Base-by-base conservation (phyloP, 2,888 invertebrate species). In the Drosophila barbarae region DNA sequence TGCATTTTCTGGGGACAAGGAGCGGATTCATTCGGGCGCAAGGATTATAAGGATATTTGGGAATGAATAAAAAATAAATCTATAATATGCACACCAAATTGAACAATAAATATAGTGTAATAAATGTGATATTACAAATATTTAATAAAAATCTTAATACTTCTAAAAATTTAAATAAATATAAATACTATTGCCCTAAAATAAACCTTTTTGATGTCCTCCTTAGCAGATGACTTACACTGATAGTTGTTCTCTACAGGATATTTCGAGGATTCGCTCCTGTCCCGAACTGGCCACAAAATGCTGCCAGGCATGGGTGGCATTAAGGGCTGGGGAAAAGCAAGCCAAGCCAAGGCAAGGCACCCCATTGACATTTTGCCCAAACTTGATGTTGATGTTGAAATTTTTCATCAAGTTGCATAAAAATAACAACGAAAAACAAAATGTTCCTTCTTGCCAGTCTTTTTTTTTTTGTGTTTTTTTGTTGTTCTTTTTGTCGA, bases 301-400 rank as follows among this genome's bases (percentile, higher is more conserved):
- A 69, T 58, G 61, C 55, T 77, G 39, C 73, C 73, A 46, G 59
- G 38, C 71, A n/a, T 70, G 73, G 83, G 69, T 12, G 68, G 70
- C 28, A 66, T 10, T 15, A 35, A 46, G 34, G 66, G 15, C 59
- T 58, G 34, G 44, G 38, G 13, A 34, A 44, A 23, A 21, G 58
- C 47, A 38, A 49, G 57, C 49, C 47, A 36, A 47, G 67, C 32
- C 58, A 52, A 52, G 67, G 28, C 49, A 67, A 57, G 59, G 59
- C 51, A 63, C 63, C 77, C 84, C 81, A 82, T 85, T 85, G 81
- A 82, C 81, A 82, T 82, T 82, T 82, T 80, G 81, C 58, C 72
- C 80, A 75, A 84, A 81, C 81, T 82, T 82, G 81, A 85, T 82
- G 82, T 84, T 85, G 85, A 85, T 85, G 82, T 85, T 82, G 81